Evolutionary conservation across 1,140 invertebrate species (phyloP).

Genomic region (Listronotus bonariensis): DNA sequence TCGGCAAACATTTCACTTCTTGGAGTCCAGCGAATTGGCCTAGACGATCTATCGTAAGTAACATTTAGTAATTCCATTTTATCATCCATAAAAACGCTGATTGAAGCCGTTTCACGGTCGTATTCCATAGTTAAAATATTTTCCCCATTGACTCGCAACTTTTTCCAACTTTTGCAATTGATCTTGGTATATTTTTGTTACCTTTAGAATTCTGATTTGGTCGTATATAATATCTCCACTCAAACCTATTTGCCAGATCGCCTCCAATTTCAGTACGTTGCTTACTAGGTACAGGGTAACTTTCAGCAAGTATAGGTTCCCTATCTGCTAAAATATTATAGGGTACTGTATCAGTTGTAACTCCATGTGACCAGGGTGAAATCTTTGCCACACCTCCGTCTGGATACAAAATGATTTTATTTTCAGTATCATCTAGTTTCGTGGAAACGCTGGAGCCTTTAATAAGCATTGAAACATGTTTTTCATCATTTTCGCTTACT

Average conservation of each 20-base stretch:
- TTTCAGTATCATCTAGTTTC: constrained; percentile 75
- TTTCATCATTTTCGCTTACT: constrained; percentile 79
- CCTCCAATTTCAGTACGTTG: constrained; percentile 87
- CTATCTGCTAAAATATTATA: constrained; percentile 83
- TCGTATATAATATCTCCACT: constrained; percentile 90
- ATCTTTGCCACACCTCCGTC: constrained; percentile 79
- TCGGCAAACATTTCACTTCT: constrained; percentile 82
- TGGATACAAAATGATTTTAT: constrained; percentile 76
- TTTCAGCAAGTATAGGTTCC: constrained; percentile 81
- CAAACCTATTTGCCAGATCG: constrained; percentile 89
- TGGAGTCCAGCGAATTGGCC: constrained; percentile 87
- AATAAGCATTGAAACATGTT: constrained; percentile 82
- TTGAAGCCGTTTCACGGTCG: constrained; percentile 84
- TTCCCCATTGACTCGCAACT: constrained; percentile 87
- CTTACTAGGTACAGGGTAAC: constrained; percentile 87
- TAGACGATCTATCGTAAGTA: constrained; percentile 88
- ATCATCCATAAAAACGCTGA: constrained; percentile 89
- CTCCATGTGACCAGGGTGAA: constrained; percentile 80
- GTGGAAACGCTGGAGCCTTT: constrained; percentile 84
- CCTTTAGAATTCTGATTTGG: constrained; percentile 64
- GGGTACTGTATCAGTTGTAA: constrained; percentile 85
- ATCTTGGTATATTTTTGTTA: constrained; percentile 65
- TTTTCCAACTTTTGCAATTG: constrained; percentile 82
- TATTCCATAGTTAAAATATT: constrained; percentile 91
- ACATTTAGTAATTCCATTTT: constrained; percentile 87